Evolutionary conservation across 2,797 vertebrate species (phyloP), one percentile per base, ranked within the genome.

Genomic region (Anolis apletophallus): DNA sequence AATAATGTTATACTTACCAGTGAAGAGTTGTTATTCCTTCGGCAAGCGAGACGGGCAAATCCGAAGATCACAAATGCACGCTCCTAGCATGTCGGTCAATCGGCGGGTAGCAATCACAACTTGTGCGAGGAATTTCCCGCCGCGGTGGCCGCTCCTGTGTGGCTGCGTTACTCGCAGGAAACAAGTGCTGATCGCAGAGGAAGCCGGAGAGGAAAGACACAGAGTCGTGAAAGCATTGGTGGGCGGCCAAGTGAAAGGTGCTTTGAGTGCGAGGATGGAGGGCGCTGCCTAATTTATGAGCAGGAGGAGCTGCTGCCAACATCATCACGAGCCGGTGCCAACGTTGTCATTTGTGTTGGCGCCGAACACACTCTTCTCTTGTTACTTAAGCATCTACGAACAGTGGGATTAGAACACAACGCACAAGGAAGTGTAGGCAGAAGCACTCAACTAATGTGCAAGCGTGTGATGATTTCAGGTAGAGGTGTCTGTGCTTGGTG

Each of bases 1-100:
- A n/a, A 50, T 10, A 84, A 34, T 34, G 7, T 2, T 67, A 76
- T 84, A 84, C 83, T 67, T 12, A 84, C 83, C 7, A 67, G 57
- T 3, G 36, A 50, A 40, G 26, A 4, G 59, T 67, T 84, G 54
- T 23, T 16, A 17, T 54, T 64, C 40, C 59, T 76, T 29, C 12
- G 23, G 67, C 29, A 54, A 29, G 36, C 23, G 3, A 14, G 52
- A 71, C 50, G 46, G 21, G 21, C 6, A 34, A 3, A 13, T 10
- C 6, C 9, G 13, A 59, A 32, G 32, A 36, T 26, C n/a, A 52
- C 13, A 36, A 26, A 11, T 61, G 19, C 29, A 72, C 32, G 19
- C 46, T 52, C 17, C 10, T 7, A 1, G 23, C 16, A 23, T 8
- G 16, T 46, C 12, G 23, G 3, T 10, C 19, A 10, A 5, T 13